Evolutionary conservation across 1,140 invertebrate genomes (phyloP).

Genomic region (Rhizoglyphus robini): DNA sequence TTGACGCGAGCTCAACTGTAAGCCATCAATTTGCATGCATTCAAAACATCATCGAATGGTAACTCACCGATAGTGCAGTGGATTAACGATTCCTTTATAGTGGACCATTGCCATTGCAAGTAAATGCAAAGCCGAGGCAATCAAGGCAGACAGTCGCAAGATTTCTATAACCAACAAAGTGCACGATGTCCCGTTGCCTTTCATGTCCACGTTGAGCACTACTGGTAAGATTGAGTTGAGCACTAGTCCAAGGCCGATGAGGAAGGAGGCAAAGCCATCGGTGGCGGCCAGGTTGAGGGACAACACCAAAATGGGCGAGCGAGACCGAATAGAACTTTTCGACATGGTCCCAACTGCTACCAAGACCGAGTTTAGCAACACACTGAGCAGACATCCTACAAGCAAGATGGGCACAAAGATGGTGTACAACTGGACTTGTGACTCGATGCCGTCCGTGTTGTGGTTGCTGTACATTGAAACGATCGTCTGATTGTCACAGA

Average conservation of each 20-base stretch:
- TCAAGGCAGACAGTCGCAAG: conserved; percentile 40
- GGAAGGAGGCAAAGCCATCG: conserved; percentile 42
- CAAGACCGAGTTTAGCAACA: conserved; percentile 17
- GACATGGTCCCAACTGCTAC: conserved; percentile 1
- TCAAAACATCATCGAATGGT: no score
- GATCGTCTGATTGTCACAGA: conserved; percentile 1
- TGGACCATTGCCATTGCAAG: conserved; percentile 52
- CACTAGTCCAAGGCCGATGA: conserved; percentile 40
- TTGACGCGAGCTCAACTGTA: no score
- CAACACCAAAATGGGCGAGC: conserved; percentile 44
- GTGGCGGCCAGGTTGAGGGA: conserved; percentile 46
- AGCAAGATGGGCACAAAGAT: conserved; percentile 17
- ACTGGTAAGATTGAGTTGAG: conserved; percentile 40
- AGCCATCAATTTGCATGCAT: no score
- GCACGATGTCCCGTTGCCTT: conserved; percentile 28
- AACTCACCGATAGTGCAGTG: conserved; percentile 43
- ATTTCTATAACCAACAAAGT: conserved; percentile 37
- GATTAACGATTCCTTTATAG: conserved; percentile 47
- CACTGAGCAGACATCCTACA: conserved; percentile 16
- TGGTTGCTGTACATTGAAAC: no score
- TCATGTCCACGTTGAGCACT: conserved; percentile 26
- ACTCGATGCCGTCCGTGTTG: background rate
- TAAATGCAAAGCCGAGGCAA: conserved; percentile 49
- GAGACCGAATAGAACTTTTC: background rate
- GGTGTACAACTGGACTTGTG: conserved; percentile 23